phyloP scores from a whole-genome alignment of 2,113 vertebrate genomes.

The Mionectes macconnelli region DNA sequence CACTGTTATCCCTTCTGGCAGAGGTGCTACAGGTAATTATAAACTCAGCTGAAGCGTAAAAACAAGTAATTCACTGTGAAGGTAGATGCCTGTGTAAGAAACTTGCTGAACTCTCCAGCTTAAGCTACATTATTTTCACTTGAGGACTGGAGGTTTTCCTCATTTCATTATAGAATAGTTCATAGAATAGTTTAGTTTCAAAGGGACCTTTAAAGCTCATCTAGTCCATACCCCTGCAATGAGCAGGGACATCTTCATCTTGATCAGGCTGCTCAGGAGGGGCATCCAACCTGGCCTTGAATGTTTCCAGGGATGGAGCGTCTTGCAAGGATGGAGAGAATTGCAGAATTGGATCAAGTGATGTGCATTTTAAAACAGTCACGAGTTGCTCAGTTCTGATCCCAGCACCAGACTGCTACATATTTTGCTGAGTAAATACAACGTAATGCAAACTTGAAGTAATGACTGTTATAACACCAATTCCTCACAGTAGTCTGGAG shows the following conservation, averaged over 20 bases:
- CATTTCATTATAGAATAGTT: neutral
- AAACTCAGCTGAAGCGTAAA: neutral
- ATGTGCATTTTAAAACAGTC: neutral
- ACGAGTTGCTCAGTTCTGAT: neutral
- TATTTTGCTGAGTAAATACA: neutral
- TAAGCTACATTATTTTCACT: neutral
- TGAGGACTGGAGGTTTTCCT: neutral
- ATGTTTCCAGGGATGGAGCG: neutral
- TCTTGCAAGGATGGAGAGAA: neutral
- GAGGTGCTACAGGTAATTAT: neutral
- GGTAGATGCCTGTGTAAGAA: fast-evolving
- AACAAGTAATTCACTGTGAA: neutral
- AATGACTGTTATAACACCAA: neutral
- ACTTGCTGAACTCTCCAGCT: neutral
- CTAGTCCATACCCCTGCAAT: neutral
- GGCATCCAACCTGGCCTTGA: neutral
- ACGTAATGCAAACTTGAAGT: neutral
- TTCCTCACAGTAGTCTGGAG: neutral
- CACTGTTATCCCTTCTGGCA: neutral
- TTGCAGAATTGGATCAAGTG: neutral
- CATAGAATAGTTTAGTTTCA: neutral
- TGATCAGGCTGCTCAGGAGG: neutral
- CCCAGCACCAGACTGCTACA: neutral
- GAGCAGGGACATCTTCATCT: neutral
- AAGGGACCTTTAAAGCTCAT: neutral